A percentile compares a stretch with the other conserved stretches of the same genome.
Conservation (phyloP, 1,140 invertebrate species). For the Drosophila pandora region DNA sequence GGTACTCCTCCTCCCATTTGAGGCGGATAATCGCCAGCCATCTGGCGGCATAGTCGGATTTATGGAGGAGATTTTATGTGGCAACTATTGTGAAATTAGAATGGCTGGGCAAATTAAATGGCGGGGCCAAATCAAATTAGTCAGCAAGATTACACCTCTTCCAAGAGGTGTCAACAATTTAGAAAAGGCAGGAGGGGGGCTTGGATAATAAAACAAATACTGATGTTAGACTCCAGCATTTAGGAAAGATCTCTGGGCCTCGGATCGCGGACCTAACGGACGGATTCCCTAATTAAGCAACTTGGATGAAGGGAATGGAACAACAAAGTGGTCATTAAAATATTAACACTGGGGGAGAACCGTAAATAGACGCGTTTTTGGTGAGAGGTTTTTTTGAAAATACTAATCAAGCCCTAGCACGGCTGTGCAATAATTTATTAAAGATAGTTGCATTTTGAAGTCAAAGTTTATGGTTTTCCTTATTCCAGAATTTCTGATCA, state of each 20-base stretch:
- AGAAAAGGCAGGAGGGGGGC: not conserved
- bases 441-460: conserved; percentile 15
- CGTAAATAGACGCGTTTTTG: conserved; percentile 15
- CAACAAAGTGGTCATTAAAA: conserved; percentile 33
- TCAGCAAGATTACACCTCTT: conserved; percentile 24
- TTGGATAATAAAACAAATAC: conserved; percentile 25
- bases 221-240: conserved; percentile 23
- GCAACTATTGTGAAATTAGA: conserved; percentile 71
- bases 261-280: conserved; percentile 35
- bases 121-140: conserved; percentile 38
- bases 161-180: conserved; percentile 12
- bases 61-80: conserved; percentile 28
- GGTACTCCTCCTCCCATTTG: conserved; percentile 16
- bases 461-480: conserved; percentile 12
- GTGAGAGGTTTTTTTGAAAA: conserved; percentile 2
- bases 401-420: not conserved
- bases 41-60: conserved; percentile 18
- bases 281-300: conserved; percentile 30
- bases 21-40: conserved; percentile 50
- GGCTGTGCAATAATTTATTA: conserved; percentile 1
- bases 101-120: conserved; percentile 47
- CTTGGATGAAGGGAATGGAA: conserved; percentile 1
- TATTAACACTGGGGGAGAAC: conserved; percentile 28
- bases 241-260: not conserved
- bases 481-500: conserved; percentile 1